Conservation (phyloP, 2,888 invertebrate genomes). For the Euphydryas editha region DNA sequence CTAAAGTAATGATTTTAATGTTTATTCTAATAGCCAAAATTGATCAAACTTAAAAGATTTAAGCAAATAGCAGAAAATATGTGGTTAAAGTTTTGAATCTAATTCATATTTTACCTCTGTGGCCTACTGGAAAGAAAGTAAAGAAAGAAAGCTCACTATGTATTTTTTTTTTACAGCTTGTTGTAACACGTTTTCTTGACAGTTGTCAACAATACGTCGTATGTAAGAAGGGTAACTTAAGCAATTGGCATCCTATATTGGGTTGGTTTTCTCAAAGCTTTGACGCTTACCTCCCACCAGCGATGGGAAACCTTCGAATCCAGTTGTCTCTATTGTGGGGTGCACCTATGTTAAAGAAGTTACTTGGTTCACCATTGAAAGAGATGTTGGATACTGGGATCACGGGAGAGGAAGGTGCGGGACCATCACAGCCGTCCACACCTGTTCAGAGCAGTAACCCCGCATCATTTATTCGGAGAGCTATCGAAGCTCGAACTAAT, state of each 20-base stretch:
- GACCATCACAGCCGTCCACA: slow-evolving; percentile 81
- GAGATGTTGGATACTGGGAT: slow-evolving; percentile 82
- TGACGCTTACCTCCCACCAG: slow-evolving; percentile 87
- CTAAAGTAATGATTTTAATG: no score
- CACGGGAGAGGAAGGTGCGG: slow-evolving; percentile 72
- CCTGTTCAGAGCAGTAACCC: slow-evolving; percentile 73
- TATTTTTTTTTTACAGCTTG: slow-evolving; percentile 83
- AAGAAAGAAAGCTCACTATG: background rate
- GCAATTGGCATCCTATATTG: slow-evolving; percentile 98
- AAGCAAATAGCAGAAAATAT: no score
- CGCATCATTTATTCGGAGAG: slow-evolving; percentile 74
- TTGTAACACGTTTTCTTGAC: slow-evolving; percentile 93
- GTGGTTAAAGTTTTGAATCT: no score
- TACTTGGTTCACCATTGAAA: slow-evolving; percentile 72
- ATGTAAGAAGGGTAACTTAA: slow-evolving; percentile 94
- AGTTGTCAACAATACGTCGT: slow-evolving; percentile 96
- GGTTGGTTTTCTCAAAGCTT: slow-evolving; percentile 96
- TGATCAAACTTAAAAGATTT: no score
- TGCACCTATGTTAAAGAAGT: slow-evolving; percentile 67
- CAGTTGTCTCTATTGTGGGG: slow-evolving; percentile 91
- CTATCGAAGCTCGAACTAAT: slow-evolving; percentile 80
- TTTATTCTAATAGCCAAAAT: no score
- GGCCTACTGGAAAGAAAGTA: no score
- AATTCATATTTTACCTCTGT: no score
- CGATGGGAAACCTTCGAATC: slow-evolving; percentile 86